A percentile compares a stretch with the other conserved stretches of the same genome.
Conservation (phyloP, 2,113 vertebrate genomes). For the Ia io region DNA sequence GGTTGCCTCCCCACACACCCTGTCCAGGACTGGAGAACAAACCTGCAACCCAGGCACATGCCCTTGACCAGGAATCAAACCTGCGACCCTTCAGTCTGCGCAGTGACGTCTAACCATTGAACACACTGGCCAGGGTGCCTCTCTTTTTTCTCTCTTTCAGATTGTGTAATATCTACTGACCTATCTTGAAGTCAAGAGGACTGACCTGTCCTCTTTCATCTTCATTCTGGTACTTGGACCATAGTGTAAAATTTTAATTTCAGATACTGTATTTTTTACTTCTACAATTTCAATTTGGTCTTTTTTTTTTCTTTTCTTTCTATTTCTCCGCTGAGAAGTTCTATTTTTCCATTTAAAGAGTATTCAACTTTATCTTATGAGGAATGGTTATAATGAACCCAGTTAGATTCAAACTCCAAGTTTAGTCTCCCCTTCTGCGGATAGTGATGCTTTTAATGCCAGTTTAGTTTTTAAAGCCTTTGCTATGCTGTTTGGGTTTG, state of each 20-base stretch:
- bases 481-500: neutral
- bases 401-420: neutral
- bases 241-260: neutral
- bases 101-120: no score
- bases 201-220: neutral
- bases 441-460: neutral
- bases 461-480: neutral
- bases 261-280: neutral
- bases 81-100: no score
- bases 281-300: neutral
- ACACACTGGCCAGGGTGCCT: no score
- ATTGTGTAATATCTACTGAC: neutral
- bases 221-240: neutral
- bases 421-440: neutral
- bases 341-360: neutral
- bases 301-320: neutral
- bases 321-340: neutral
- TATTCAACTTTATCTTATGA: neutral
- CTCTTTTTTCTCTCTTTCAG: neutral
- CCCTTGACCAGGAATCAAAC: no score
- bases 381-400: neutral
- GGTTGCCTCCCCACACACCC: no score
- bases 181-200: neutral
- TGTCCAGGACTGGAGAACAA: no score
- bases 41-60: no score